A percentile compares a stretch with the other conserved stretches of the same genome.
Evolutionary conservation across 2,113 vertebrate species (phyloP).

Genomic region (Chionis minor): DNA sequence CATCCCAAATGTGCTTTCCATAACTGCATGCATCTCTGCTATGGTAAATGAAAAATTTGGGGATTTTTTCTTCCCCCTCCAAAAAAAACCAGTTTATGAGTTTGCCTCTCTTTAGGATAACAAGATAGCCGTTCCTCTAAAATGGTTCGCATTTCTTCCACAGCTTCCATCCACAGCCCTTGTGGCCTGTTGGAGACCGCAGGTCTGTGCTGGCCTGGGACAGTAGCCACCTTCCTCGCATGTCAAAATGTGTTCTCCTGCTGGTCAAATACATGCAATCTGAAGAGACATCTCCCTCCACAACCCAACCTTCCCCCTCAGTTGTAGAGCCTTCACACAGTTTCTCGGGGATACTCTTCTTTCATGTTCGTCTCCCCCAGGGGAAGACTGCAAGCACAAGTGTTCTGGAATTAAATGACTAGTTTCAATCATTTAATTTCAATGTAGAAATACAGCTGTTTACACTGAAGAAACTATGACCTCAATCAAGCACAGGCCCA

Average conservation of each 20-base stretch:
- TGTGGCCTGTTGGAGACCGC: background rate
- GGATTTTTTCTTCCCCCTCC: accelerated
- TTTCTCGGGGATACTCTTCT: background rate
- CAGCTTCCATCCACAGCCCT: background rate
- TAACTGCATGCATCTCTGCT: accelerated
- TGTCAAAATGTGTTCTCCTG: background rate
- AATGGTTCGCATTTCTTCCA: background rate
- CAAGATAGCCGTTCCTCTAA: background rate
- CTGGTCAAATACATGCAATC: background rate
- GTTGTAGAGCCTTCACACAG: background rate
- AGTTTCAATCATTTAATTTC: background rate
- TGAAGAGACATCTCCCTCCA: background rate
- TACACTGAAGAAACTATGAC: background rate
- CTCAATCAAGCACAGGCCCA: background rate
- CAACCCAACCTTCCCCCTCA: background rate
- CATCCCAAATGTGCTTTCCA: accelerated
- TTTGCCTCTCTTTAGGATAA: background rate
- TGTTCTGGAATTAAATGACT: background rate
- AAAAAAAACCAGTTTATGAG: background rate
- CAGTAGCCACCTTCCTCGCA: accelerated
- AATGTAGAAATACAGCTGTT: background rate
- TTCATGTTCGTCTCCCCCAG: background rate
- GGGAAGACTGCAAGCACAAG: background rate
- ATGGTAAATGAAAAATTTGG: accelerated
- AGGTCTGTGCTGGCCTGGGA: background rate